Base-by-base conservation (phyloP, 2,888 invertebrate species). In the Aphodius sticticus region DNA sequence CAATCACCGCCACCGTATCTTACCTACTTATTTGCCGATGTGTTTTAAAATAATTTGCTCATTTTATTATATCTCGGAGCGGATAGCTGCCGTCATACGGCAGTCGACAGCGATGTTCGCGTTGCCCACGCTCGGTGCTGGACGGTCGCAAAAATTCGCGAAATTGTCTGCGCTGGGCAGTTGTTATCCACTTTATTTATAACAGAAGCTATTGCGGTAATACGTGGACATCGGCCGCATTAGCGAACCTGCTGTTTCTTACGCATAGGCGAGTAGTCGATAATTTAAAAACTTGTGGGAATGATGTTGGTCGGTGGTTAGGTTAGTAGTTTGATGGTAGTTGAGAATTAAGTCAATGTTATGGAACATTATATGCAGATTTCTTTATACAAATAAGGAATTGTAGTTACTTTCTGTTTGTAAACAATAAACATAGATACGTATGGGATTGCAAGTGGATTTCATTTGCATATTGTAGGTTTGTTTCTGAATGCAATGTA, bases 131-230 rank as follows among this genome's bases (percentile, higher is more conserved):
- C 74, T 53, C 53, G 7, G 53, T 12, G 53, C 53, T 53, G 2
- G 53, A 53, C 53, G 26, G 37, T 36, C 37, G 35, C 35, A 74
- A 74, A 74, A 74, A 74, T 74, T 74, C 37, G 74, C 74, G 37
- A 74, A 74, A 74, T 74, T 74, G 15, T 37, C 74, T 35, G 37
- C 74, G n/a, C 37, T 37, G 74, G 74, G 36, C 74, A 35, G 74
- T 37, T 37, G 74, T 74, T 74, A 74, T 74, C 74, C 74, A 71
- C 74, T 74, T 74, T 74, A 74, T 74, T 74, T 74, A 74, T 74
- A 74, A 74, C 74, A 35, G 74, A 74, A 37, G 74, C 74, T 35
- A 74, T 74, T 37, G 74, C 74, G 74, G 36, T 74, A 74, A 74
- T 74, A 74, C 53, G 53, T 53, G 9, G 53, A 53, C 53, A 53